Percentiles rank a stretch among this genome's conserved stretches.
Conservation (phyloP, 64 coral and sea anemone genomes). For the Stylophora pistillata region DNA sequence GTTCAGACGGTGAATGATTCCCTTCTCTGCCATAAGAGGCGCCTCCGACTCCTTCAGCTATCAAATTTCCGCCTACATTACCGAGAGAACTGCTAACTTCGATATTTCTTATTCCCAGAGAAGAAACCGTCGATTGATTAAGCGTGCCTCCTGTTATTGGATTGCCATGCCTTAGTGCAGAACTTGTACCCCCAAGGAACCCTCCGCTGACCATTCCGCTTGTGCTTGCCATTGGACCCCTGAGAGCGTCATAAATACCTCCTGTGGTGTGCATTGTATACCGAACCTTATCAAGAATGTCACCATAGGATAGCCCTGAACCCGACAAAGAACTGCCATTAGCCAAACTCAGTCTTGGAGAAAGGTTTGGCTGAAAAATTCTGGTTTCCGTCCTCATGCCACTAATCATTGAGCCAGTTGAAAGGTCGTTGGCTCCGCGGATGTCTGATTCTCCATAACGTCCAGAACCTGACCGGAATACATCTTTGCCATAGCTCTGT, state of each 20-base stretch:
- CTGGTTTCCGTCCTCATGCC: not conserved
- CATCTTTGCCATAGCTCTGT: not conserved
- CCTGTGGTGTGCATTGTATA: conserved; percentile 52
- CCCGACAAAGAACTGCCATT: not conserved
- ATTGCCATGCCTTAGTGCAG: not conserved
- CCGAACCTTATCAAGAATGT: conserved; percentile 42
- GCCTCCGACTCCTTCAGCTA: not conserved
- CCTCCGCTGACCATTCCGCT: not conserved
- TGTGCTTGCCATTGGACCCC: not conserved
- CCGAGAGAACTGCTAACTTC: not conserved
- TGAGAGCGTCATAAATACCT: conserved; percentile 1
- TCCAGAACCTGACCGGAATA: not conserved
- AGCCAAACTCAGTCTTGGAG: not conserved
- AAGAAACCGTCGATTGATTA: not conserved
- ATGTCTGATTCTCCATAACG: not conserved
- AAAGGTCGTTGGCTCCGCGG: not conserved
- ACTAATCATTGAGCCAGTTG: not conserved
- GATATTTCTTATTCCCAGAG: not conserved
- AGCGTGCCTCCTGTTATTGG: not conserved
- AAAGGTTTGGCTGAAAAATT: not conserved
- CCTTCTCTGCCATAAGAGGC: not conserved
- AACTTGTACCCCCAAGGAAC: not conserved
- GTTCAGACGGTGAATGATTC: not conserved
- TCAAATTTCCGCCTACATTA: not conserved
- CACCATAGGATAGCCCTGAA: conserved; percentile 4